Evolutionary conservation across 2,797 vertebrate genomes (phyloP).

Genomic region (Ceyx erithaca): DNA sequence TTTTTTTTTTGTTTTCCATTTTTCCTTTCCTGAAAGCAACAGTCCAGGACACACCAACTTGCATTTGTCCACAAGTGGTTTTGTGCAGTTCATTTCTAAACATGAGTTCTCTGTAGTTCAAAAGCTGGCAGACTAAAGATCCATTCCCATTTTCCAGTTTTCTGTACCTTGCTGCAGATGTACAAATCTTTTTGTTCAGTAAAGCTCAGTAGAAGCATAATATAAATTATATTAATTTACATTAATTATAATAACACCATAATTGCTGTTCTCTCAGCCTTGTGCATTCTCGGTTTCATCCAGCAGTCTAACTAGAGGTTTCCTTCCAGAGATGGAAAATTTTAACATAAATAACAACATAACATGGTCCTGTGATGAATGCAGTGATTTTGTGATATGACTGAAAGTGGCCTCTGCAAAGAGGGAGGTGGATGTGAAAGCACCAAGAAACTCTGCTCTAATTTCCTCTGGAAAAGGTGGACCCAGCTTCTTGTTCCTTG

Average conservation of each 20-base stretch:
- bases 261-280: not conserved
- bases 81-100: not conserved
- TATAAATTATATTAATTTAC: too few species aligned
- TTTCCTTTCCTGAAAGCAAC: not conserved
- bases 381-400: not conserved
- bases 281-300: not conserved
- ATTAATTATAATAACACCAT: not conserved
- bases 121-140: not conserved
- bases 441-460: not conserved
- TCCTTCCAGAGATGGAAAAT: not conserved
- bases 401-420: not conserved
- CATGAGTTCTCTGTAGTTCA: not conserved
- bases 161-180: not conserved
- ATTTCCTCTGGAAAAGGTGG: conserved; percentile 12
- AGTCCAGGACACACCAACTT: not conserved
- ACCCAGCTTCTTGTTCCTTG: not conserved
- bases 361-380: not conserved
- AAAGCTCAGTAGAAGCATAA: not conserved
- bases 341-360: not conserved
- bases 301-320: not conserved
- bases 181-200: not conserved
- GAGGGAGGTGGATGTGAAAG: rapidly evolving
- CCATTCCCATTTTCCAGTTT: not conserved
- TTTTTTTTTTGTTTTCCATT: not conserved
- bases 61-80: not conserved